phyloP scores from a whole-genome alignment of 1,140 invertebrate genomes.

The Luehdorfia chinensis region DNA sequence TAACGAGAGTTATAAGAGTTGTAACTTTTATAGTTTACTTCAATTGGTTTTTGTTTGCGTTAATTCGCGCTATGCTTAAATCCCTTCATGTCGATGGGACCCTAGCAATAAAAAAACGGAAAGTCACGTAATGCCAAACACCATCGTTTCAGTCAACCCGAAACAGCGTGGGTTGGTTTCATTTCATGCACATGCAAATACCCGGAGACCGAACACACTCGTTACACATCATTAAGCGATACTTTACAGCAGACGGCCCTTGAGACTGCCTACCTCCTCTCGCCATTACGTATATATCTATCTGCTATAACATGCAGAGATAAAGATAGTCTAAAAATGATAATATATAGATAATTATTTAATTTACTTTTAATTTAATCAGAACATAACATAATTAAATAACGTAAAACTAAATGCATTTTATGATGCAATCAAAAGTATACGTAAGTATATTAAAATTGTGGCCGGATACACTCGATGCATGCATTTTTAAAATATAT shows the following conservation, averaged over 20 bases:
- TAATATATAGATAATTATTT: too few relatives aligned
- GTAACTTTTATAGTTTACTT: too few relatives aligned
- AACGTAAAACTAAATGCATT: too few relatives aligned
- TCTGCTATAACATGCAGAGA: background rate
- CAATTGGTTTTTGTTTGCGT: too few relatives aligned
- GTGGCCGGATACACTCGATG: too few relatives aligned
- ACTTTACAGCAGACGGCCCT: constrained; percentile 74
- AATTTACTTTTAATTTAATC: too few relatives aligned
- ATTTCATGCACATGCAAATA: constrained; percentile 47
- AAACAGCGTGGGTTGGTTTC: constrained; percentile 18
- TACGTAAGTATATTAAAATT: too few relatives aligned
- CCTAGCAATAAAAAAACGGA: constrained; percentile 9
- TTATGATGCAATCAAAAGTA: too few relatives aligned
- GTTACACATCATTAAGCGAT: constrained; percentile 76
- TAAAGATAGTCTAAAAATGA: background rate
- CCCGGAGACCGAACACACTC: constrained; percentile 48
- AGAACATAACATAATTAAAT: too few relatives aligned
- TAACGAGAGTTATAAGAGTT: too few relatives aligned
- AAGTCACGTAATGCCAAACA: constrained; percentile 17
- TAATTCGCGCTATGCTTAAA: too few relatives aligned
- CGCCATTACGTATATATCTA: constrained; percentile 20
- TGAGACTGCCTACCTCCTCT: constrained; percentile 60
- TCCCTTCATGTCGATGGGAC: background rate
- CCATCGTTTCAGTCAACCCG: background rate
- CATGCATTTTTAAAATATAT: too few relatives aligned